Percentiles rank a stretch among this genome's conserved stretches.
These are phyloP conservation scores for Pantherophis guttatus DNA, from an alignment of 2,113 vertebrate species.

Conservation along the genomic window DNA sequence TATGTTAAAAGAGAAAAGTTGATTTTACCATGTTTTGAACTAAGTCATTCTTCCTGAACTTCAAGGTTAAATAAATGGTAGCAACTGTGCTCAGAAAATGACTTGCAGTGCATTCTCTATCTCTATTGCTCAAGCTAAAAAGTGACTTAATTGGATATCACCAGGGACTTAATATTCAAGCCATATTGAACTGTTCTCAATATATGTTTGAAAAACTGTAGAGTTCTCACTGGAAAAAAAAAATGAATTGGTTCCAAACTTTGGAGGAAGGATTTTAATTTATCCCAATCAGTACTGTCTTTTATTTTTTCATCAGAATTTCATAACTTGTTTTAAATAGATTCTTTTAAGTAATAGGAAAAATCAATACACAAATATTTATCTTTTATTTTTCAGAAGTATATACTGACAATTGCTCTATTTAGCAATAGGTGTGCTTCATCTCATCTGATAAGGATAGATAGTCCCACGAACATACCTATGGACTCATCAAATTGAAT, in stretches of 20 bases:
- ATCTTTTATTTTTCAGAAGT: background rate
- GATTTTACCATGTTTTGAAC: background rate
- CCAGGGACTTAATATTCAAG: background rate
- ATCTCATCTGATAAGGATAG: background rate
- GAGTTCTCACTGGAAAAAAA: background rate
- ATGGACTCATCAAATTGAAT: background rate
- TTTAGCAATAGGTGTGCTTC: background rate
- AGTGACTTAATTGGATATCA: background rate
- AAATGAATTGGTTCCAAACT: background rate
- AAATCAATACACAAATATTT: background rate
- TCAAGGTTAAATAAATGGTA: constrained; percentile 4
- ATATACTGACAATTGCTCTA: background rate
- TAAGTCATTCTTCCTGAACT: background rate
- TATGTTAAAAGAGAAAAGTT: background rate
- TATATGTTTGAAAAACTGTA: background rate
- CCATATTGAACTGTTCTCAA: background rate
- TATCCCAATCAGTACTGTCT: background rate
- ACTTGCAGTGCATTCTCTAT: background rate
- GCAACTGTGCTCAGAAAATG: background rate
- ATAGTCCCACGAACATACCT: background rate
- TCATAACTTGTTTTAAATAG: background rate
- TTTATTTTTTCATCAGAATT: background rate
- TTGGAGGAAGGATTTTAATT: background rate
- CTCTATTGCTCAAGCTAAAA: background rate
- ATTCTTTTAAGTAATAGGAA: background rate